Conservation (phyloP, 2,113 vertebrate species). For the Thomomys bottae region DNA sequence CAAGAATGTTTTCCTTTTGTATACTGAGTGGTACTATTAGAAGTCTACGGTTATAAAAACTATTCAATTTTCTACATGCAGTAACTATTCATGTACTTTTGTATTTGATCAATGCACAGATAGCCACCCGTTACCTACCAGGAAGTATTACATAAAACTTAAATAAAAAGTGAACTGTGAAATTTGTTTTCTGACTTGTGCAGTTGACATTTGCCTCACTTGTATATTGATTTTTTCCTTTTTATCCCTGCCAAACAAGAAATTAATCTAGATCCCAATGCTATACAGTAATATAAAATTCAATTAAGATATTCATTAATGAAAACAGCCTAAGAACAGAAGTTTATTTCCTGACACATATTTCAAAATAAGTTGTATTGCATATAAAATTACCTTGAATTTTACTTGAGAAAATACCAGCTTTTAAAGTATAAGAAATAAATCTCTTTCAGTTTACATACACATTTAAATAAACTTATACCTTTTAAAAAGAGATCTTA, state of each 20-base stretch:
- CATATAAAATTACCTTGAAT: slow-evolving; percentile 6
- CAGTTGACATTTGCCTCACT: background rate
- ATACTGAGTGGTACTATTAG: background rate
- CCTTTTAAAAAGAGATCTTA: background rate
- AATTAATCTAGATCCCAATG: background rate
- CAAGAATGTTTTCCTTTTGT: background rate
- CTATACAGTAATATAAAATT: background rate
- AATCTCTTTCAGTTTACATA: slow-evolving; percentile 13
- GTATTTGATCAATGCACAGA: background rate
- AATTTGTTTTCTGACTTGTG: slow-evolving; percentile 20
- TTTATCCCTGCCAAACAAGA: background rate
- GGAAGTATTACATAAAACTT: slow-evolving; percentile 22
- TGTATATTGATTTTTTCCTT: background rate
- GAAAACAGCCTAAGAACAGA: background rate
- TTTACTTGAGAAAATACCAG: slow-evolving; percentile 28
- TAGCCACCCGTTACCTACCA: background rate
- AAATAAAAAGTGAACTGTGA: background rate
- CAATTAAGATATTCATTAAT: slow-evolving; percentile 7
- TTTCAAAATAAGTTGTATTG: slow-evolving; percentile 28
- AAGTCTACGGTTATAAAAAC: background rate
- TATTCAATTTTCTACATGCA: background rate
- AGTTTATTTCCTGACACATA: slow-evolving; percentile 28
- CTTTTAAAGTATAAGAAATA: slow-evolving; percentile 5
- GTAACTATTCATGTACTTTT: background rate
- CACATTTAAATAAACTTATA: background rate